These are phyloP conservation scores for Rhopalosiphum padi DNA, from an alignment of 1,140 invertebrate genomes.

Conservation along the genomic window DNA sequence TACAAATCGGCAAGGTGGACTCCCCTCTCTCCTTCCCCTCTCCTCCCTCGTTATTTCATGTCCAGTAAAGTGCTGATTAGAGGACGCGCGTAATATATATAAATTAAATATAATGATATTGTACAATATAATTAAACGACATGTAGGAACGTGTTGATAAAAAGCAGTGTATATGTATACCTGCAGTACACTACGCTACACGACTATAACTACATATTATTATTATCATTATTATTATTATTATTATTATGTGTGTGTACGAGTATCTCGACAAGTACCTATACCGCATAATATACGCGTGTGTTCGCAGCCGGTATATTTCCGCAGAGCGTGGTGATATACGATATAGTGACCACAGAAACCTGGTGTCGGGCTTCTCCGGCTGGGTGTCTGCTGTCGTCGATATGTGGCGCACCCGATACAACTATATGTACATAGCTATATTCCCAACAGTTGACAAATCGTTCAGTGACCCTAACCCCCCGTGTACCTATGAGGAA, in stretches of 20 bases:
- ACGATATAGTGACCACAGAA: conserved; percentile 43
- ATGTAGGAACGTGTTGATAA: not conserved
- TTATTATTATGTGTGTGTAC: no score
- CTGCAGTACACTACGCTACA: not conserved
- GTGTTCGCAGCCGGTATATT: not conserved
- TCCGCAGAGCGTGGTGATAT: conserved; percentile 4
- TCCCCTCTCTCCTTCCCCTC: not conserved
- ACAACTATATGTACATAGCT: not conserved
- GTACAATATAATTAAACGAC: not conserved
- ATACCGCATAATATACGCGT: not conserved
- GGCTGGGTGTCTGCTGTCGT: not conserved
- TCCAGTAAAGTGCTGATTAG: not conserved
- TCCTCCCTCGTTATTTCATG: not conserved
- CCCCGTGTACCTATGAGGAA: not conserved
- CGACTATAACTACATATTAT: not conserved
- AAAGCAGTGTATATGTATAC: not conserved
- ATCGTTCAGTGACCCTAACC: conserved; percentile 38
- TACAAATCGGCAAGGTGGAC: not conserved
- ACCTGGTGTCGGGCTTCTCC: conserved; percentile 28
- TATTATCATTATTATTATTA: not conserved
- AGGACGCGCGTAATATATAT: not conserved
- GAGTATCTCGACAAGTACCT: not conserved
- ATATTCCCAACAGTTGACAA: conserved; percentile 38
- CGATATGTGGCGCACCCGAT: conserved; percentile 18
- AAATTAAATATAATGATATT: not conserved